Evolutionary conservation across 2,797 vertebrate genomes (phyloP).

Genomic region (Hippopotamyrus pictus): DNA sequence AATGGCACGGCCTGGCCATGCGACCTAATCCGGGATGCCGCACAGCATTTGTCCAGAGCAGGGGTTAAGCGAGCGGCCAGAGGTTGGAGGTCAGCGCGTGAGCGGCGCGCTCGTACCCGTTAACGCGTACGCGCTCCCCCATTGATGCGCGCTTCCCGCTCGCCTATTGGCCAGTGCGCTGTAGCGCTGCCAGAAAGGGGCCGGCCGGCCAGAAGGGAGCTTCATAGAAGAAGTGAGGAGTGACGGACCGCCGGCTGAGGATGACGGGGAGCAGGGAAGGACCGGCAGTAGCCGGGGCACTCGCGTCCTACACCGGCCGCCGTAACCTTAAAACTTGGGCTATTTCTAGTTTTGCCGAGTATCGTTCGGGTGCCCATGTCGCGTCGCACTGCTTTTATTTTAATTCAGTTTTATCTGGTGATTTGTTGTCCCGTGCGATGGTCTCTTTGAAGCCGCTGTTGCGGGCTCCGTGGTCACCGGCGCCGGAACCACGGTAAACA

Average conservation of each 20-base stretch:
- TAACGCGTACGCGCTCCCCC: not conserved
- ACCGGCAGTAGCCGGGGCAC: not conserved
- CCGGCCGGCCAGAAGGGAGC: slow-evolving; percentile 42
- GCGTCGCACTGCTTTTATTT: not conserved
- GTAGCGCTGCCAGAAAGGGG: slow-evolving; percentile 41
- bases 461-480: slow-evolving; percentile 32
- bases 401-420: not conserved
- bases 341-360: not conserved
- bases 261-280: slow-evolving; percentile 25
- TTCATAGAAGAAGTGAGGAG: slow-evolving; percentile 51
- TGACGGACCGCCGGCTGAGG: slow-evolving; percentile 38
- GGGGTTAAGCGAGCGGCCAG: not conserved
- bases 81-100: slow-evolving; percentile 11
- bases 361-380: not conserved
- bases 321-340: slow-evolving; percentile 21
- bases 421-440: not conserved
- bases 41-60: not conserved
- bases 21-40: not conserved
- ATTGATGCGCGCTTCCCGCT: slow-evolving; percentile 24
- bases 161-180: slow-evolving; percentile 36
- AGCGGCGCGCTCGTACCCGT: slow-evolving; percentile 5
- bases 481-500: slow-evolving; percentile 4
- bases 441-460: not conserved
- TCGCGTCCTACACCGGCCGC: not conserved
- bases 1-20: not conserved